A percentile compares a stretch with the other conserved stretches of the same genome.
Evolutionary conservation across 2,888 invertebrate genomes (phyloP).

Genomic region (Lithodes maja): DNA sequence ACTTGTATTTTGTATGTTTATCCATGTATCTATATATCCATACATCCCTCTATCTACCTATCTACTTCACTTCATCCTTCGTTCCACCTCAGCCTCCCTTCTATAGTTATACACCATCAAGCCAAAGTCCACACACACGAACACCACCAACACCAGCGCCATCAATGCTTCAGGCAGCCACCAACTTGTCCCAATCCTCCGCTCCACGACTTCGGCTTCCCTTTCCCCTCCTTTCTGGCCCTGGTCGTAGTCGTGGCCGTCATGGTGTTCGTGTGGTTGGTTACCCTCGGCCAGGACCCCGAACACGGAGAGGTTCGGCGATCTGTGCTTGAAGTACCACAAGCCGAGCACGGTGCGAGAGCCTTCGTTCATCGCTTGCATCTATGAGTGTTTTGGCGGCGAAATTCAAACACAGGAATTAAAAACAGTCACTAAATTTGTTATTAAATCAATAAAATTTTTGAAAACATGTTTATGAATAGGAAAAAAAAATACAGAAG

Average conservation of each 20-base stretch:
- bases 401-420: too few relatives aligned
- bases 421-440: too few relatives aligned
- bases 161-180: not conserved
- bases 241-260: not conserved
- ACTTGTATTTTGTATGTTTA: too few relatives aligned
- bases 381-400: not conserved
- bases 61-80: too few relatives aligned
- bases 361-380: not conserved
- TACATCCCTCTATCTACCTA: too few relatives aligned
- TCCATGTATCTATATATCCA: too few relatives aligned
- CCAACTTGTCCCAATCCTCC: not conserved
- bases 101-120: not conserved
- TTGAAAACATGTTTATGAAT: too few relatives aligned
- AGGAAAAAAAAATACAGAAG: too few relatives aligned
- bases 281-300: conserved; percentile 16
- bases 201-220: not conserved
- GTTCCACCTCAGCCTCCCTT: not conserved
- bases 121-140: not conserved
- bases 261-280: conserved; percentile 6
- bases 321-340: conserved; percentile 1
- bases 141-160: not conserved
- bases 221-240: not conserved
- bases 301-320: conserved; percentile 18
- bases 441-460: too few relatives aligned
- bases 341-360: not conserved